These are phyloP conservation scores for Asobara japonica DNA, from an alignment of 1,140 invertebrate genomes.

Conservation along the genomic window DNA sequence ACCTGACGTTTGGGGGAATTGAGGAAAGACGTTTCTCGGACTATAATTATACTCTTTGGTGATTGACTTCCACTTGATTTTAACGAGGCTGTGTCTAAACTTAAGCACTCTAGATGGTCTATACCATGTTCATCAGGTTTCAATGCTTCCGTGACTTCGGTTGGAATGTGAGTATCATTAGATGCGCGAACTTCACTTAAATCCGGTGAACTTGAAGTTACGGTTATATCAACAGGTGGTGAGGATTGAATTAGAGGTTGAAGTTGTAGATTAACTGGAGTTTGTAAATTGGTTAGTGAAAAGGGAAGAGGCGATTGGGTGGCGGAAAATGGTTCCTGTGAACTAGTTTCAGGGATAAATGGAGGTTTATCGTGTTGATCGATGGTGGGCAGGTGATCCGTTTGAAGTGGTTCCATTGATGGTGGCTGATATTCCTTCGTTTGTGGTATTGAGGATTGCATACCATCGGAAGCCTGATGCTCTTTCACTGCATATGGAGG, in stretches of 20 bases:
- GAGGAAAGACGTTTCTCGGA: conserved; percentile 28
- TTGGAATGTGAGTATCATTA: neutral
- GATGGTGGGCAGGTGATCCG: too few relatives aligned
- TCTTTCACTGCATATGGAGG: too few relatives aligned
- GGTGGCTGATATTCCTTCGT: too few relatives aligned
- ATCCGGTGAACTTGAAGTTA: neutral
- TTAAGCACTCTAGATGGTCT: neutral
- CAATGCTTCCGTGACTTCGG: neutral
- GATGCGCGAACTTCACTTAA: neutral
- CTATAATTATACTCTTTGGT: conserved; percentile 9
- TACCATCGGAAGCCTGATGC: too few relatives aligned
- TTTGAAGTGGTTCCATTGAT: too few relatives aligned
- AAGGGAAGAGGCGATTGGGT: neutral
- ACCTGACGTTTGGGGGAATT: conserved; percentile 27
- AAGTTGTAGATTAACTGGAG: neutral
- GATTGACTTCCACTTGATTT: neutral
- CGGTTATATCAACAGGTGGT: neutral
- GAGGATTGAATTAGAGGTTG: neutral
- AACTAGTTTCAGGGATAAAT: too few relatives aligned
- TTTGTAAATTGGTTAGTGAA: neutral
- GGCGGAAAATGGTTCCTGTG: too few relatives aligned
- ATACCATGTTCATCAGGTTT: neutral
- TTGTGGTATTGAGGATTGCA: too few relatives aligned
- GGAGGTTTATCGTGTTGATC: too few relatives aligned
- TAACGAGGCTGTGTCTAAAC: neutral